A percentile compares a stretch with the other conserved stretches of the same genome.
These are phyloP conservation scores for Platycheirus albimanus DNA, from an alignment of 2,888 invertebrate genomes.

Conservation along the genomic window DNA sequence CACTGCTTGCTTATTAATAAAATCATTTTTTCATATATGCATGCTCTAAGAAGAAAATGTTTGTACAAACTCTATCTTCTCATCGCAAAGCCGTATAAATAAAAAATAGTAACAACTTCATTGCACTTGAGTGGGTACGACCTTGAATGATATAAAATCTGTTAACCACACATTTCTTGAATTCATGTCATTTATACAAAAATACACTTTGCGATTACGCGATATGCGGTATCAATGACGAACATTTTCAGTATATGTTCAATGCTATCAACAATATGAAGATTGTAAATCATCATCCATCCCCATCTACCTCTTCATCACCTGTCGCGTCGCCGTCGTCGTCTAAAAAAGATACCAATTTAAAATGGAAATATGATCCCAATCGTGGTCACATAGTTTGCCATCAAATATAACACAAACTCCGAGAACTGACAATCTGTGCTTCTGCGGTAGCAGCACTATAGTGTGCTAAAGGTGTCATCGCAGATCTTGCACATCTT, in stretches of 20 bases:
- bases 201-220: slow-evolving; percentile 18
- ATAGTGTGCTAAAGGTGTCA: slow-evolving; percentile 25
- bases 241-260: slow-evolving; percentile 37
- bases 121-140: slow-evolving; percentile 48
- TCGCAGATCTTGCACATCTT: slow-evolving; percentile 14
- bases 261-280: slow-evolving; percentile 35
- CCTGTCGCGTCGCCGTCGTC: slow-evolving; percentile 18
- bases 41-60: no score
- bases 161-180: slow-evolving; percentile 51
- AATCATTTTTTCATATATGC: no score
- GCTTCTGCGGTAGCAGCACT: neutral
- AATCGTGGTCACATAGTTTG: slow-evolving; percentile 48
- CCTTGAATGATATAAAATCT: slow-evolving; percentile 58
- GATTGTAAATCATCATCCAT: neutral
- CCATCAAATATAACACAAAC: slow-evolving; percentile 17
- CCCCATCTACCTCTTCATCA: slow-evolving; percentile 35
- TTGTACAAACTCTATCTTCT: no score
- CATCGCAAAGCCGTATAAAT: no score
- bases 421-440: neutral
- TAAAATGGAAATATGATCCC: slow-evolving; percentile 60
- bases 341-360: slow-evolving; percentile 24
- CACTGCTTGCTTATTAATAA: no score
- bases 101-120: slow-evolving; percentile 34
- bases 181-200: slow-evolving; percentile 45
- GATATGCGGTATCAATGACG: slow-evolving; percentile 50